Percentiles rank a stretch among this genome's conserved stretches.
Conservation (phyloP, 2,113 vertebrate species). For the Pantherophis guttatus region DNA sequence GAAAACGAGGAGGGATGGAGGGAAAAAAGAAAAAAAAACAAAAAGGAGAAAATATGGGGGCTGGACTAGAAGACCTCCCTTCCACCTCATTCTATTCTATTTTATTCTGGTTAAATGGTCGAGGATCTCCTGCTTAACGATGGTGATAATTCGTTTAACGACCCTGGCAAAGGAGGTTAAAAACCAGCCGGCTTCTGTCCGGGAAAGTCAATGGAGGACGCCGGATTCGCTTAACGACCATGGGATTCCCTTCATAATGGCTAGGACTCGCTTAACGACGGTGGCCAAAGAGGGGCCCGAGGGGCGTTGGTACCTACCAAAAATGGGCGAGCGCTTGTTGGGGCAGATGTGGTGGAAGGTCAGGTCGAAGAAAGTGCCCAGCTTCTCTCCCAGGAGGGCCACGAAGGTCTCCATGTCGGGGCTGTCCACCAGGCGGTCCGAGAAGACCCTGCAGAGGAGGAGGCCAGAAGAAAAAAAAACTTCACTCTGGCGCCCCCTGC, state of each 20-base stretch:
- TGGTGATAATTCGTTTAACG: no score
- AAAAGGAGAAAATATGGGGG: no score
- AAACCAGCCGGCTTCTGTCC: no score
- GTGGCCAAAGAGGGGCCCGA: neutral
- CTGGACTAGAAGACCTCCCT: no score
- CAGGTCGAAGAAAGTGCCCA: slow-evolving; percentile 79
- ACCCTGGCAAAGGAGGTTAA: no score
- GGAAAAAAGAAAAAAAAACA: no score
- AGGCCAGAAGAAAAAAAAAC: neutral
- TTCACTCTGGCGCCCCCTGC: neutral
- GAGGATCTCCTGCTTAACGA: no score
- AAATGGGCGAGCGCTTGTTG: slow-evolving; percentile 78
- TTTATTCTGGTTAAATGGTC: no score
- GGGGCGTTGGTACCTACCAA: slow-evolving; percentile 68
- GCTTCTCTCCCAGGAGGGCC: slow-evolving; percentile 75
- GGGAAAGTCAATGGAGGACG: no score
- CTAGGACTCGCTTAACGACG: neutral
- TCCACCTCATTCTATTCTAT: no score
- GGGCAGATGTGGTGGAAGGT: slow-evolving; percentile 83
- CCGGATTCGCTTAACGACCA: no score
- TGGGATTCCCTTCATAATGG: neutral
- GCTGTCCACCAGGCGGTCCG: slow-evolving; percentile 81
- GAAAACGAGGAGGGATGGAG: no score
- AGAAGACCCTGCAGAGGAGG: slow-evolving; percentile 78
- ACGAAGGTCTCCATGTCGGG: slow-evolving; percentile 78